A percentile compares a stretch with the other conserved stretches of the same genome.
These are phyloP conservation scores for Leptinotarsa juncta DNA, from an alignment of 2,888 invertebrate species.

Conservation along the genomic window DNA sequence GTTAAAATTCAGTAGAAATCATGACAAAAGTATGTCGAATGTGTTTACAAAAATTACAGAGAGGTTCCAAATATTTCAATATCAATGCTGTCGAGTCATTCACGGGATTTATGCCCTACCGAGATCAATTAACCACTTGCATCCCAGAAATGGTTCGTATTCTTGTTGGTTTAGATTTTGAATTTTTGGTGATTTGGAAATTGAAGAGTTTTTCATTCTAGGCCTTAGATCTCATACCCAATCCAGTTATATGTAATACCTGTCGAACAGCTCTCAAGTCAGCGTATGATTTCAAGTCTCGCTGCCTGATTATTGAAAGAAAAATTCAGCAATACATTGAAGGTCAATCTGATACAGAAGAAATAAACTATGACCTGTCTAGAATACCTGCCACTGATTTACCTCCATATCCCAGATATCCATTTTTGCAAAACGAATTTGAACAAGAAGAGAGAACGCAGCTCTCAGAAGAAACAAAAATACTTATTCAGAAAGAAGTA, in stretches of 20 bases:
- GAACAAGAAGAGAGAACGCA: constrained; percentile 30
- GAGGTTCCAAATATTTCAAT: constrained; percentile 56
- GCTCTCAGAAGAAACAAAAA: constrained; percentile 28
- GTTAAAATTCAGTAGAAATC: constrained; percentile 16
- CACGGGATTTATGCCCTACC: constrained; percentile 58
- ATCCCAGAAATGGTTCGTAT: constrained; percentile 57
- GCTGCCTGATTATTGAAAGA: constrained; percentile 55
- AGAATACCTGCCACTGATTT: constrained; percentile 45
- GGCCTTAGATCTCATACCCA: constrained; percentile 54
- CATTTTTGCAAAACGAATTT: constrained; percentile 28
- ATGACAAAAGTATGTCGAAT: constrained; percentile 58
- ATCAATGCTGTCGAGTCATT: constrained; percentile 57
- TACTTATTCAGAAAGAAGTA: constrained; percentile 18
- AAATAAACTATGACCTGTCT: constrained; percentile 47
- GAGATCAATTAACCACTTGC: constrained; percentile 57
- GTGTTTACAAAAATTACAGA: constrained; percentile 52
- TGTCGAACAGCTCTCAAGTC: constrained; percentile 52
- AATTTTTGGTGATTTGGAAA: not conserved
- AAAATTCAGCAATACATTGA: constrained; percentile 55
- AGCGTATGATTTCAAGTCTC: constrained; percentile 53
- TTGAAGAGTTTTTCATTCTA: constrained; percentile 33
- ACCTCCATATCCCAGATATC: constrained; percentile 40
- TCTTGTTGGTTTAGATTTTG: not conserved
- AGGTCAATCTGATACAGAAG: constrained; percentile 43
- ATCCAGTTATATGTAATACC: constrained; percentile 54